Percentiles rank a stretch among this genome's conserved stretches.
Conservation (phyloP, 1,140 invertebrate species). For the Contarinia nasturtii region DNA sequence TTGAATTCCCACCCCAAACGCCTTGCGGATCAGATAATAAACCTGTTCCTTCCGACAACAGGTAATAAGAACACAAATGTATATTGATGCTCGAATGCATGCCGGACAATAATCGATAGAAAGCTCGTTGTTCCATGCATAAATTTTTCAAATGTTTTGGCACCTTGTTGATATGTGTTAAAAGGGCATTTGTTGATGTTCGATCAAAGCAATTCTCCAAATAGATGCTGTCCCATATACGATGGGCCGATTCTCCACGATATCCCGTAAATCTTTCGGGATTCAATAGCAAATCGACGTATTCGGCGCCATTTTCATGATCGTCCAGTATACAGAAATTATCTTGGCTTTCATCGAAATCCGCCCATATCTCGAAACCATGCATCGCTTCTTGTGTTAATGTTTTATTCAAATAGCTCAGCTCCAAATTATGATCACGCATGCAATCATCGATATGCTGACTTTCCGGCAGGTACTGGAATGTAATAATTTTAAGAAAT, state of each 20-base stretch:
- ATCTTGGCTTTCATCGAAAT: slow-evolving; percentile 72
- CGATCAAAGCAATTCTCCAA: slow-evolving; percentile 87
- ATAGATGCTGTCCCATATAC: slow-evolving; percentile 95
- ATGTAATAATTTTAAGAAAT: too few species aligned
- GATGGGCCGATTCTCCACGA: slow-evolving; percentile 75
- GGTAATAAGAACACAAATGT: slow-evolving; percentile 78
- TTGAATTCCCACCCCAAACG: too few species aligned
- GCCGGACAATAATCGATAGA: slow-evolving; percentile 91
- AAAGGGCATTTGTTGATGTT: background rate
- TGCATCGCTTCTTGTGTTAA: slow-evolving; percentile 60
- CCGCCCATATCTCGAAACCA: slow-evolving; percentile 70
- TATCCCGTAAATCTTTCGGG: slow-evolving; percentile 97
- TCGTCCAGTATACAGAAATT: slow-evolving; percentile 83
- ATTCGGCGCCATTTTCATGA: slow-evolving; percentile 51
- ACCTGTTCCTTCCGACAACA: slow-evolving; percentile 37
- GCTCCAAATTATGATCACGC: slow-evolving; percentile 51
- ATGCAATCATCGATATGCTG: slow-evolving; percentile 5
- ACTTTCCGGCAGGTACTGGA: background rate
- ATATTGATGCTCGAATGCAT: slow-evolving; percentile 96
- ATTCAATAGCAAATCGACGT: slow-evolving; percentile 90
- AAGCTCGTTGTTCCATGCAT: slow-evolving; percentile 91
- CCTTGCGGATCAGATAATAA: slow-evolving; percentile 29
- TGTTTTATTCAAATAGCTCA: slow-evolving; percentile 75
- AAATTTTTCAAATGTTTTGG: slow-evolving; percentile 32
- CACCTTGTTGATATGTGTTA: background rate